Evolutionary conservation across 2,113 vertebrate species (phyloP), one percentile per base, ranked within the genome.

Genomic region (Sapayoa aenigma): DNA sequence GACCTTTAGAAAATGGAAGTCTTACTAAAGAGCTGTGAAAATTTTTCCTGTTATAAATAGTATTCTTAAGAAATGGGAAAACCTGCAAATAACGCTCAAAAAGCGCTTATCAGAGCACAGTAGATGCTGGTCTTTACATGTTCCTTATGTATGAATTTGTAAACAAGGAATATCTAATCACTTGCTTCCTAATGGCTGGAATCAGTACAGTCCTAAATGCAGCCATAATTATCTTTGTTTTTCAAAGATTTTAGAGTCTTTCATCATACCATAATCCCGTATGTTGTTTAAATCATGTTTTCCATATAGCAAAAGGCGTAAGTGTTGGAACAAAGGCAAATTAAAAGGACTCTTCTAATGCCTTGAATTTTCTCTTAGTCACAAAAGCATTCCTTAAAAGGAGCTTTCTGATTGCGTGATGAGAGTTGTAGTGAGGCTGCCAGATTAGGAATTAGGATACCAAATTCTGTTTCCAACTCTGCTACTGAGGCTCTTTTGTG

Each of bases 351-450:
- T 85, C 53, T 86, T 93, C 52, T 92, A 75, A 62, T 84, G 88
- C 53, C 76, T 75, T 93, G 73, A 89, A 84, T 96, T 96, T 94
- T 88, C 91, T 95, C 65, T 92, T 96, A 90, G 85, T 94, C 94
- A 93, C 96, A 94, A 96, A 96, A 93, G 73, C 88, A 84, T 94
- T 96, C 94, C 93, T 96, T 95, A 96, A 97, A 97, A 95, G 96
- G 95, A 97, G 77, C 73, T 93, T 90, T 96, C 94, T 96, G 92
- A 94, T 96, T 96, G 94, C 66, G 53, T 95, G 94, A 92, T 96
- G 92, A 87, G 90, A 84, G 88, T 93, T 87, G 80, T 75, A 93
- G 90, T 77, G 37, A 95, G 73, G 77, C 76, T 95, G 93, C 94
- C 95, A 94, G 93, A 94, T 96, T 94, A 95, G 94, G 94, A 96